Base-by-base conservation (phyloP, 2,888 invertebrate species). In the Polyommatus iphigenia region DNA sequence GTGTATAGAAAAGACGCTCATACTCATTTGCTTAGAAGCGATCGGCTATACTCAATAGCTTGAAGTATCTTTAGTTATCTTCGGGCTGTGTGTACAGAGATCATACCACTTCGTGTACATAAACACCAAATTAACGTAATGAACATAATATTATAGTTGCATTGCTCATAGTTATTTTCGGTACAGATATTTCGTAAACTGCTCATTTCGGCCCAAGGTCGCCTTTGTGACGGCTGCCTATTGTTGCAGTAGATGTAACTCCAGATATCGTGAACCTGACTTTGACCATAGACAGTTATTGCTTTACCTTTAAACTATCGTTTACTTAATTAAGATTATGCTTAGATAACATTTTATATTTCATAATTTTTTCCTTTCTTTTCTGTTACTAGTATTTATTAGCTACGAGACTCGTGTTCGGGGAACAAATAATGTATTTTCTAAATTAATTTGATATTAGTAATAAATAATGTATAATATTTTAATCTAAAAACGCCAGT, bases 121-220 rank as follows among this genome's bases (percentile, higher is more conserved):
- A 24, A 62, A 62, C 13, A 62, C 24, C 62, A 62, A 62, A 32
- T 32, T 67, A 67, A 15, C 67, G 29, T 15, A 67, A 67, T 67
- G 24, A 24, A 13, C 62, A 32, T 24, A 24, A 24, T 67, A 67
- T 4, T 67, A 29, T 29, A 20, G 67, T 32, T 24, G 62, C 20
- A 59, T 59, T 10, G 24, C 67, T 67, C 15, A 15, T 67, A 67
- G 18, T 67, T 75, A 75, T 75, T 75, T 75, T 75, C 29, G 29
- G 24, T 75, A 24, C 50, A 75, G 75, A 75, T 75, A 75, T 79
- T 77, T 79, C 79, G 79, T 79, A 79, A 79, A 78, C 71, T 8
- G 77, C 57, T 78, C 62, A 76, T 79, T 77, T 76, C 46, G 18
- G 24, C 20, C 82, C 88, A 89, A 90, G 90, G 90, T 87, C 85